phyloP scores from a whole-genome alignment of 2,888 invertebrate genomes.

The Sphinx pinastri region DNA sequence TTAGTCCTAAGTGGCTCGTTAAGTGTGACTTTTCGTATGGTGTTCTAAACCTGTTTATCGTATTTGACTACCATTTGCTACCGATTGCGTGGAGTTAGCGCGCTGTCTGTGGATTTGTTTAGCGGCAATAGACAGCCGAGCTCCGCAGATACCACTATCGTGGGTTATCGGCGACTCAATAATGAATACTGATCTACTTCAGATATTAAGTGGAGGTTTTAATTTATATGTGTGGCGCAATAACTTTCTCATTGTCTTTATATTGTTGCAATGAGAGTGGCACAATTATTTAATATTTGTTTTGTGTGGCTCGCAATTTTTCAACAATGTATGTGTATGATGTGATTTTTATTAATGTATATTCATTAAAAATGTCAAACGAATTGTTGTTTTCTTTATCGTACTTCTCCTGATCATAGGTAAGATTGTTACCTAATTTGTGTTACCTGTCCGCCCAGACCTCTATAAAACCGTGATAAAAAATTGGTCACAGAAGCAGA shows the following conservation, averaged over 20 bases:
- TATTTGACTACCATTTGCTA: background rate
- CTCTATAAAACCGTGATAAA: no score
- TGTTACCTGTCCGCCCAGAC: no score
- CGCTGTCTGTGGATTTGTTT: background rate
- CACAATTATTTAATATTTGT: constrained; percentile 52
- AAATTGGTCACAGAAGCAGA: no score
- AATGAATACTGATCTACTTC: background rate
- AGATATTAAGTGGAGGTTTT: constrained; percentile 3
- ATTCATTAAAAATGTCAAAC: constrained; percentile 71
- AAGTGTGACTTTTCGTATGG: constrained; percentile 33
- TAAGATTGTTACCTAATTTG: background rate
- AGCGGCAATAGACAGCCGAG: background rate
- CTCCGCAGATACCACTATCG: background rate
- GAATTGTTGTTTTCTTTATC: constrained; percentile 48
- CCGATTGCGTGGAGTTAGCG: background rate
- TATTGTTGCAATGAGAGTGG: constrained; percentile 61
- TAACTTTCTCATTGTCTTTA: constrained; percentile 1
- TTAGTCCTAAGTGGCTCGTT: constrained; percentile 32
- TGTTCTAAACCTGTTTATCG: background rate
- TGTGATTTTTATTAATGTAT: constrained; percentile 77
- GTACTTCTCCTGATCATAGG: background rate
- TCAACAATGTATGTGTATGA: constrained; percentile 72
- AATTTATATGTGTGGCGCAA: background rate
- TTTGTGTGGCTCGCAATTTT: constrained; percentile 67
- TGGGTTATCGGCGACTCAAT: background rate